These are phyloP conservation scores for Muricea muricata DNA, from an alignment of 92 coral and sea anemone species.

Conservation along the genomic window DNA sequence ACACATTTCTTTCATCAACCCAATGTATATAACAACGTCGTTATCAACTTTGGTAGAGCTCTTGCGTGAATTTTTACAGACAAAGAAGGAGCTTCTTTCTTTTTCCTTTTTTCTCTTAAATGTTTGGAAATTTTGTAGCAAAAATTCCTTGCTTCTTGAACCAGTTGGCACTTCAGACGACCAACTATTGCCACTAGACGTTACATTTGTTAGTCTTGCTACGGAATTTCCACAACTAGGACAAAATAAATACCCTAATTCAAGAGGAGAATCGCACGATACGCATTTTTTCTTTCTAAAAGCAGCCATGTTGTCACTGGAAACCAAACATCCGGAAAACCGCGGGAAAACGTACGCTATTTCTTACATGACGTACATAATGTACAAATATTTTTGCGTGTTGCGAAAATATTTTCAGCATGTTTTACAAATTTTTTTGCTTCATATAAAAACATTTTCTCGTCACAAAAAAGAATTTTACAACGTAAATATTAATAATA, in stretches of 20 bases:
- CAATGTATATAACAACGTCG: conserved; percentile 51
- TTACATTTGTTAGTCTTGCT: not conserved
- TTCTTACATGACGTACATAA: not conserved
- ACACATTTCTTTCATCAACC: conserved; percentile 50
- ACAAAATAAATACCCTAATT: not conserved
- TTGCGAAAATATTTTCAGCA: not conserved
- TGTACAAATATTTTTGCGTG: not conserved
- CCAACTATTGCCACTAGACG: not conserved
- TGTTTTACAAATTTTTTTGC: not conserved
- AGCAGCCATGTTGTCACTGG: not conserved
- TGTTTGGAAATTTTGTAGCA: conserved; percentile 14
- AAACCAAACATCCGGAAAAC: not conserved
- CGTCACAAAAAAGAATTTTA: not conserved
- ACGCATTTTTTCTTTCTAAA: not conserved
- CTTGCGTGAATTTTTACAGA: conserved; percentile 21
- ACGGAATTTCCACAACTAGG: not conserved
- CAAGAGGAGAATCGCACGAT: not conserved
- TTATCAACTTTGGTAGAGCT: conserved; percentile 38
- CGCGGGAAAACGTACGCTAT: not conserved
- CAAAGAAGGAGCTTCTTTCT: conserved; percentile 27
- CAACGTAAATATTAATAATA: no score
- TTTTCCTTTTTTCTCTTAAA: conserved; percentile 41
- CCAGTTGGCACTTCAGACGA: not conserved
- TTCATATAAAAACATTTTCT: not conserved
- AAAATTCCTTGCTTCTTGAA: not conserved